A percentile compares a stretch with the other conserved stretches of the same genome.
phyloP scores from a whole-genome alignment of 2,113 vertebrate species.

The Cheilinus undulatus region DNA sequence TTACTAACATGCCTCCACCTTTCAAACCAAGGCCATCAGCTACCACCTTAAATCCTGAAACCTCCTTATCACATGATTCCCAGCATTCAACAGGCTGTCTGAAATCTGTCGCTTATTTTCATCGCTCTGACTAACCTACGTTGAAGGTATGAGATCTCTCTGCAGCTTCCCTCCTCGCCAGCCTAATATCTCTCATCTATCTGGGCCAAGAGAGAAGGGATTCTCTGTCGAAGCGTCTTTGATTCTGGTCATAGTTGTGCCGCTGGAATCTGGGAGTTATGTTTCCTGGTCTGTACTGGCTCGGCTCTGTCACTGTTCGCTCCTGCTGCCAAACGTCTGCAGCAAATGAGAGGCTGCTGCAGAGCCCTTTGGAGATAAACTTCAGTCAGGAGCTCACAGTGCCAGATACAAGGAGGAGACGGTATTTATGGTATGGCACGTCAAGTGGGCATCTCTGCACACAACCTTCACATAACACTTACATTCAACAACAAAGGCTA shows the following conservation, averaged over 20 bases:
- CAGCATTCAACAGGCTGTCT: constrained; percentile 54
- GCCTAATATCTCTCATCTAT: constrained; percentile 65
- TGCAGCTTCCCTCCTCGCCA: constrained; percentile 40
- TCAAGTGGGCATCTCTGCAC: constrained; percentile 67
- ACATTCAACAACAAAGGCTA: constrained; percentile 27
- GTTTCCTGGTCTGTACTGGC: constrained; percentile 58
- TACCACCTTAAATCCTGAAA: constrained; percentile 13
- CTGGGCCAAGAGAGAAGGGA: constrained; percentile 7
- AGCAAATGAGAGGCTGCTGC: constrained; percentile 65
- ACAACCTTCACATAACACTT: constrained; percentile 54
- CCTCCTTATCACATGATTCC: constrained; percentile 3
- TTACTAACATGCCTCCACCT: not conserved
- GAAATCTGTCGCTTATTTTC: constrained; percentile 16
- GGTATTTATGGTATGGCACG: constrained; percentile 77
- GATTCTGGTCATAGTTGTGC: constrained; percentile 60
- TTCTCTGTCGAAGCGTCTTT: constrained; percentile 50
- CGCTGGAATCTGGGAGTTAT: constrained; percentile 60
- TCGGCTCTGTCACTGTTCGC: constrained; percentile 46
- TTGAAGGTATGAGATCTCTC: constrained; percentile 61
- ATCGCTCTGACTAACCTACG: constrained; percentile 3
- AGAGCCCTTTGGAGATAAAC: constrained; percentile 70
- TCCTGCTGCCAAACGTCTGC: constrained; percentile 57
- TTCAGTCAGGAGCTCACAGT: constrained; percentile 41
- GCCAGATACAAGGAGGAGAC: constrained; percentile 61
- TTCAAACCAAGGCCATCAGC: not conserved